Evolutionary conservation across 2,797 vertebrate species (phyloP), one percentile per base, ranked within the genome.

Genomic region (Sciurus carolinensis): DNA sequence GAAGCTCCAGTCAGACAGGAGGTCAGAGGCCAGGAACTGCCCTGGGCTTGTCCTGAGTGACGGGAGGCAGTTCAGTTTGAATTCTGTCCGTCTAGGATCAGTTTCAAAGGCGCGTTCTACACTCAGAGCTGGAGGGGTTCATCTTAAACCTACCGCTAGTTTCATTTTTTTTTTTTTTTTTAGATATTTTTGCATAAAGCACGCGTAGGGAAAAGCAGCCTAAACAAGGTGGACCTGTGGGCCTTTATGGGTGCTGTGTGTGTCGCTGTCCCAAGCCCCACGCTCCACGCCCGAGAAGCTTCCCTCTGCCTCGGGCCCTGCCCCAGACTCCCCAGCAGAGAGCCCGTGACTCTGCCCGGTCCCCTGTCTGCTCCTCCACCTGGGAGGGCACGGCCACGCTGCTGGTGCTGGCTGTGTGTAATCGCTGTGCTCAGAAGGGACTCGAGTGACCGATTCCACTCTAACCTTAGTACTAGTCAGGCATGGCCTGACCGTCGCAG

Each of bases 401-500:
- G 2, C 1, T 8, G 20, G 20, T 30, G 36, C 33, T 13, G 17
- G 26, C 3, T 33, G 47, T 7, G 24, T 36, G 13, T 15, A 9
- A 17, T 36, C 47, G 2, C 3, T 10, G 39, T 62, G n/a, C 50
- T 24, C 50, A 18, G 59, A 24, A n/a, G 0, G 8, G 15, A 14
- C 33, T 5, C 2, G 39, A 59, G 17, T 13, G 30, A 52, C n/a
- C 1, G n/a, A 24, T 42, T 30, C 30, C n/a, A 18, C 62, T 7
- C n/a, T 36, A 13, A 24, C 52, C 52, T 47, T 47, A 47, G 44
- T 44, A 15, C 5, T 5, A 33, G 1, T 66, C 18, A 44, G 54
- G 0, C 3, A 6, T 12, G 3, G 6, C 10, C 2, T 44, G 0
- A 28, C 54, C 18, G n/a, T n/a, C n/a, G 1, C 26, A 20, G 18